These are phyloP conservation scores for Hofmannophila pseudospretella DNA, from an alignment of 2,888 invertebrate species.

Conservation along the genomic window DNA sequence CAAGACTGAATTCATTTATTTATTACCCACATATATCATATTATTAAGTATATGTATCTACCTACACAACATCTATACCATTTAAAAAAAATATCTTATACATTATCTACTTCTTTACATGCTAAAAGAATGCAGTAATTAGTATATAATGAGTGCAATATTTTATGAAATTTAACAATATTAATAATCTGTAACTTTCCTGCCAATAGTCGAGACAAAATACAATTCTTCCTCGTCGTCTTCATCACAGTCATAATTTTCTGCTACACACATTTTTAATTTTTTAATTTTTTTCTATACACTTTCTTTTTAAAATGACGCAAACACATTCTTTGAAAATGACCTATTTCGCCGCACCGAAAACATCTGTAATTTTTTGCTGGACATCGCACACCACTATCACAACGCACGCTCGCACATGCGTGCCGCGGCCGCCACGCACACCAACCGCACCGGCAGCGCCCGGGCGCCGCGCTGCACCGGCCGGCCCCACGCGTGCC, in stretches of 20 bases:
- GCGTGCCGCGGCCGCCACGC: constrained; percentile 1
- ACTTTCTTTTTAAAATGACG: not conserved
- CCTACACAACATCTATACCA: no score
- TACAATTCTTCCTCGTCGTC: constrained; percentile 2
- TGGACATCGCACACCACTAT: not conserved
- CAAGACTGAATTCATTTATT: no score
- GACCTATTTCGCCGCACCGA: constrained; percentile 1
- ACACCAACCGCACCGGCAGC: not conserved
- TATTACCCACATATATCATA: no score
- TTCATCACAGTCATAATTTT: not conserved
- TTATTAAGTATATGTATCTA: no score
- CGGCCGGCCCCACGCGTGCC: not conserved
- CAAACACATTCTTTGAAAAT: constrained; percentile 5
- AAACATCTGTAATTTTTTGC: constrained; percentile 1
- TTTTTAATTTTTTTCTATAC: no score
- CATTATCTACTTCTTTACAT: no score
- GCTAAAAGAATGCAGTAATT: no score
- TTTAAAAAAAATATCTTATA: no score
- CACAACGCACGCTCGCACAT: constrained; percentile 1
- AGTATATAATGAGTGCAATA: no score
- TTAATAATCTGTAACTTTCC: no score
- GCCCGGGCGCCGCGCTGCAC: not conserved
- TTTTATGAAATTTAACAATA: no score
- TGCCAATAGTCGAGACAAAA: constrained; percentile 1
- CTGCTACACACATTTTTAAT: no score